Percentiles rank a stretch among this genome's conserved stretches.
Evolutionary conservation across 2,888 invertebrate genomes (phyloP).

Genomic region (Cotesia congregata): DNA sequence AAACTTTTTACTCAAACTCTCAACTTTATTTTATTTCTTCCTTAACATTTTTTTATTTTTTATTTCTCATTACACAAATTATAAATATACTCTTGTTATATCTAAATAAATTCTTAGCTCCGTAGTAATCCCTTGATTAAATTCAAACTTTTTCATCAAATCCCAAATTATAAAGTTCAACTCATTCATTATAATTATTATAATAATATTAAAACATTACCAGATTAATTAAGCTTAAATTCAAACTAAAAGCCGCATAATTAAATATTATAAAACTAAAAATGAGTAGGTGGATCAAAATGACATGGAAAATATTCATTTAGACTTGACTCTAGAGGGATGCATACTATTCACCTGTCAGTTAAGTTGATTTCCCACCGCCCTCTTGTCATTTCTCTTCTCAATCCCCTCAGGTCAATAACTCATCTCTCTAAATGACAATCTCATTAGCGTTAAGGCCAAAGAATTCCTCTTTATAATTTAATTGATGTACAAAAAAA

Average conservation of each 20-base stretch:
- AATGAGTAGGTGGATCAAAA: constrained; percentile 18
- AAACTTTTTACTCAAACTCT: neutral
- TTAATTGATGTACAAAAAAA: neutral
- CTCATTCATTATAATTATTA: too few species aligned
- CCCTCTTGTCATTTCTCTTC: constrained; percentile 8
- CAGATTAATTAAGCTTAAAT: constrained; percentile 9
- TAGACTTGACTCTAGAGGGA: constrained; percentile 46
- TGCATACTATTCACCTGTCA: constrained; percentile 56
- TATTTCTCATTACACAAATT: neutral
- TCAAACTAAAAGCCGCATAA: neutral
- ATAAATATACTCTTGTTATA: constrained; percentile 7
- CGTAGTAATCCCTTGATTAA: neutral
- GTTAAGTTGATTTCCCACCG: constrained; percentile 43
- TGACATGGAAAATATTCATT: constrained; percentile 28
- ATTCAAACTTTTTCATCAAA: neutral
- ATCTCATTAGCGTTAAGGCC: neutral
- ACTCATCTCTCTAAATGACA: constrained; percentile 5
- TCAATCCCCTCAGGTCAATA: constrained; percentile 3
- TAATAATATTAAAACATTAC: too few species aligned
- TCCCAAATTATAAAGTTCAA: neutral
- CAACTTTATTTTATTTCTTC: neutral
- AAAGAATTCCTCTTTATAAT: neutral
- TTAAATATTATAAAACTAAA: constrained; percentile 34
- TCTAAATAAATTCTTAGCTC: neutral
- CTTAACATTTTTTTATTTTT: neutral